phyloP scores from a whole-genome alignment of 2,888 invertebrate species.

The Palloptera scutellata region DNA sequence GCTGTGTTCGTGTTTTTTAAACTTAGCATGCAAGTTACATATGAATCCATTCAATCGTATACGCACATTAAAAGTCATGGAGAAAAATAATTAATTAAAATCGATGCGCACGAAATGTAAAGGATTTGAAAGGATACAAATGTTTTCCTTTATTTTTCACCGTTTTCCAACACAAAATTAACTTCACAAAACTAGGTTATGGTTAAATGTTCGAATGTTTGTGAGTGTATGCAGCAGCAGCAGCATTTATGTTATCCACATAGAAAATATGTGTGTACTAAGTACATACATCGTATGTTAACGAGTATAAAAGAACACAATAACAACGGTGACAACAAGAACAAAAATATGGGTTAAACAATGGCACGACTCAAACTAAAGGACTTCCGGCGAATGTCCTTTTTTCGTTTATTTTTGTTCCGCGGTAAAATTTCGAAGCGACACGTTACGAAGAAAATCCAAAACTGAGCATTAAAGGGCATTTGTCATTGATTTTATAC shows the following conservation, averaged over 20 bases:
- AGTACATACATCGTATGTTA: too few relatives aligned
- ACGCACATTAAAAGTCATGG: neutral
- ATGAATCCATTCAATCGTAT: neutral
- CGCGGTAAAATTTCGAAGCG: constrained; percentile 29
- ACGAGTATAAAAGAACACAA: neutral
- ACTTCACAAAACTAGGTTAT: constrained; percentile 13
- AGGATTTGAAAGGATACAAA: too few relatives aligned
- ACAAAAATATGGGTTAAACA: constrained; percentile 38
- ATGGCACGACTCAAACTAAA: constrained; percentile 26
- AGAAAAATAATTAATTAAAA: too few relatives aligned
- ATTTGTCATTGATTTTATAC: constrained; percentile 48
- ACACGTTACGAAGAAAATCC: constrained; percentile 48
- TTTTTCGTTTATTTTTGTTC: neutral
- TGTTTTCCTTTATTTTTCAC: too few relatives aligned
- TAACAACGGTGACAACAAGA: constrained; percentile 10
- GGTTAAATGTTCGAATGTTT: constrained; percentile 27
- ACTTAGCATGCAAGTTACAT: too few relatives aligned
- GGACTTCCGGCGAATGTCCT: constrained; percentile 29
- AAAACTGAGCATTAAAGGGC: constrained; percentile 57
- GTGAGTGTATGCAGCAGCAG: too few relatives aligned
- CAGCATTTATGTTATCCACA: too few relatives aligned
- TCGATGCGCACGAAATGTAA: too few relatives aligned
- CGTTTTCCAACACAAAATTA: too few relatives aligned
- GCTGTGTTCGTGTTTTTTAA: neutral
- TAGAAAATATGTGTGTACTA: too few relatives aligned